Conservation (phyloP, 1,140 invertebrate genomes). For the Brachionus angularis region DNA sequence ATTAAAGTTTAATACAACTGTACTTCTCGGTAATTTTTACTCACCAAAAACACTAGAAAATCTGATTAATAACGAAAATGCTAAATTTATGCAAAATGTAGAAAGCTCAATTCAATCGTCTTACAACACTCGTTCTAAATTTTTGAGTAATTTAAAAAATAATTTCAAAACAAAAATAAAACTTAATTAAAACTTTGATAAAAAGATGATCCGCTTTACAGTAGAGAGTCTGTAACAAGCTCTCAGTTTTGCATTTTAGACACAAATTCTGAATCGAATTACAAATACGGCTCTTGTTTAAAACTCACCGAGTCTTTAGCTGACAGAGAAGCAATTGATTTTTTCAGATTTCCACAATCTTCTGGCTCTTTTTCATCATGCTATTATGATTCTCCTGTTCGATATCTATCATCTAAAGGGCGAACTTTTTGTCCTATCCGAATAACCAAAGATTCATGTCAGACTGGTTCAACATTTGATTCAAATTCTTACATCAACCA, state of each 20-base stretch:
- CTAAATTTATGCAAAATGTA: slow-evolving; percentile 8
- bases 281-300: slow-evolving; percentile 10
- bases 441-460: not conserved
- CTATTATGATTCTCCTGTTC: not conserved
- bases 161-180: not conserved
- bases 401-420: not conserved
- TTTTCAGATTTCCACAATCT: slow-evolving; percentile 19
- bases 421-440: slow-evolving; percentile 39
- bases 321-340: not conserved
- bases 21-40: slow-evolving; percentile 40
- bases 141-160: slow-evolving; percentile 20
- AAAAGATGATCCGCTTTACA: slow-evolving; percentile 19
- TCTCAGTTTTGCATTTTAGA: not conserved
- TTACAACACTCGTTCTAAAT: slow-evolving; percentile 1
- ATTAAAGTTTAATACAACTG: slow-evolving; percentile 26
- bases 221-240: not conserved
- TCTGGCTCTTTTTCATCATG: not conserved
- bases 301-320: not conserved
- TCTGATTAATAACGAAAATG: slow-evolving; percentile 6
- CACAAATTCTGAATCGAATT: not conserved
- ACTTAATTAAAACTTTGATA: not conserved
- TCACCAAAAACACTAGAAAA: not conserved
- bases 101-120: not conserved
- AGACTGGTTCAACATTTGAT: not conserved
- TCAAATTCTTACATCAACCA: not conserved